Percentiles rank a stretch among this genome's conserved stretches.
Conservation (phyloP, 2,888 invertebrate genomes). For the Nasonovia ribisnigri region DNA sequence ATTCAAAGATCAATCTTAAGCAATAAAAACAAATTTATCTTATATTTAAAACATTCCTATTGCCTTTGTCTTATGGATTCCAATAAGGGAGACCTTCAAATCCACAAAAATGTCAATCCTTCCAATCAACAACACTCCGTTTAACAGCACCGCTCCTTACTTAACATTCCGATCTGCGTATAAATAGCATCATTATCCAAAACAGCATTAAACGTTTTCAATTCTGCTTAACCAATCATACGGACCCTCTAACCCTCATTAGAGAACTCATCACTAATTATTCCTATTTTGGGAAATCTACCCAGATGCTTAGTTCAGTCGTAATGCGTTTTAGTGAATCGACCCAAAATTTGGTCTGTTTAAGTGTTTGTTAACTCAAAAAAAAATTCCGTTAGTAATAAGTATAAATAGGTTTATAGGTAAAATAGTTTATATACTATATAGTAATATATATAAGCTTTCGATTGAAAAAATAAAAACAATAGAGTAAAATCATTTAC, state of each 20-base stretch:
- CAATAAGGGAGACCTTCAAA: background rate
- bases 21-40: background rate
- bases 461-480: too few relatives aligned
- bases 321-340: background rate
- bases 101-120: background rate
- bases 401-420: too few relatives aligned
- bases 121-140: background rate
- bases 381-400: too few relatives aligned
- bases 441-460: too few relatives aligned
- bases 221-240: background rate
- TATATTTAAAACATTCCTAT: background rate
- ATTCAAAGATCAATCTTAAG: background rate
- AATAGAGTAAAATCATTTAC: too few relatives aligned
- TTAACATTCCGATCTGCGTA: background rate
- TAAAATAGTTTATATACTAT: too few relatives aligned
- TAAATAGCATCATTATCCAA: background rate
- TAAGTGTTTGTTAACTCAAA: background rate
- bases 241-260: background rate
- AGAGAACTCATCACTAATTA: background rate
- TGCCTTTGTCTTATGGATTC: rapidly evolving
- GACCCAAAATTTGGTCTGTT: background rate
- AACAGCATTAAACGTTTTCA: background rate
- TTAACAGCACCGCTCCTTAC: rapidly evolving
- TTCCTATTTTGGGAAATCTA: background rate
- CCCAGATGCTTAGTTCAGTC: background rate